Evolutionary conservation across 2,888 invertebrate species (phyloP).

Genomic region (Agonopterix subpropinquella): DNA sequence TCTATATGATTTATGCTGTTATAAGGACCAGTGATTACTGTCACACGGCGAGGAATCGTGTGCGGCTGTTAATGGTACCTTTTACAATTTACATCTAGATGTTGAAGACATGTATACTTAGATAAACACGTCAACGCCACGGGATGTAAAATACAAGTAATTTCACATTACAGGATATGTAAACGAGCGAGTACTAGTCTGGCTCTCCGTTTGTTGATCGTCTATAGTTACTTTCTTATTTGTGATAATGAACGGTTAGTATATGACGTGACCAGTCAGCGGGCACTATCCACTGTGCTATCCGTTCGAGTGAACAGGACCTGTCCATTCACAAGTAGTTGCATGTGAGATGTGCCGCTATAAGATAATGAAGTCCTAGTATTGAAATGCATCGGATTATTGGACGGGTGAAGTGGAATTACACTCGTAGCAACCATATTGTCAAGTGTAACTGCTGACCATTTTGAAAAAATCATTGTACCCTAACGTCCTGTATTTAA

Average conservation of each 20-base stretch:
- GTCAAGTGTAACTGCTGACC: constrained; percentile 47
- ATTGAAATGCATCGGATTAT: constrained; percentile 38
- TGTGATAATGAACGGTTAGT: constrained; percentile 7
- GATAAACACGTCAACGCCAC: constrained; percentile 6
- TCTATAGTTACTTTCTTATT: constrained; percentile 2
- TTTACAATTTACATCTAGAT: constrained; percentile 4
- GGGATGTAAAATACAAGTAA: constrained; percentile 3
- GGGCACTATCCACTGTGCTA: too few relatives aligned
- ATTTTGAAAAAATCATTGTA: constrained; percentile 25
- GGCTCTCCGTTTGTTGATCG: constrained; percentile 4
- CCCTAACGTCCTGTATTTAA: too few relatives aligned
- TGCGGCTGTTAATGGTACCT: constrained; percentile 17
- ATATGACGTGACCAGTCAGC: constrained; percentile 6
- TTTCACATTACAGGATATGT: constrained; percentile 10
- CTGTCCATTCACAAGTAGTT: constrained; percentile 24
- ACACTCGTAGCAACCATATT: constrained; percentile 48
- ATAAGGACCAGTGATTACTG: constrained; percentile 63
- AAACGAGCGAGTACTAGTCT: constrained; percentile 8
- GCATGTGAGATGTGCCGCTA: constrained; percentile 25
- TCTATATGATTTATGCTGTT: constrained; percentile 66
- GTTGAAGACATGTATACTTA: constrained; percentile 4
- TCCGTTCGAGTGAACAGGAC: constrained; percentile 18
- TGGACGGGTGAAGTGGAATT: constrained; percentile 37
- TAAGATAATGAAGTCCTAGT: constrained; percentile 42
- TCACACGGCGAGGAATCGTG: constrained; percentile 39